Evolutionary conservation across 2,113 vertebrate genomes (phyloP), one percentile per base, ranked within the genome.

Genomic region (Vulpes lagopus): DNA sequence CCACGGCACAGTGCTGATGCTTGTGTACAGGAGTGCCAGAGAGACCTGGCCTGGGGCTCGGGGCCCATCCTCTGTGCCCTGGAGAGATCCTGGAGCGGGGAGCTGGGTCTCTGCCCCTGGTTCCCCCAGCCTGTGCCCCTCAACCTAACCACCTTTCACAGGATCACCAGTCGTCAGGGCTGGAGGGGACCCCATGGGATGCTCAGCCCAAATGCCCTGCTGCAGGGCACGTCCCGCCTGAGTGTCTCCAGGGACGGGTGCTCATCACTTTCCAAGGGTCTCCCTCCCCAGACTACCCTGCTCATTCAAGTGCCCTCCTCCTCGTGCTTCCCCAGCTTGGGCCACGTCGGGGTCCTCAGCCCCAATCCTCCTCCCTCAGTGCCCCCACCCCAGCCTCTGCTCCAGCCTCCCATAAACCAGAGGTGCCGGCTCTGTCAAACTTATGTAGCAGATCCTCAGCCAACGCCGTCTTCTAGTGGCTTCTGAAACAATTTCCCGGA

Each of bases 401-500:
- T 3, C 9, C 0, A 19, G 5, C n/a, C 19, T 43, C 67, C 38
- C 10, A 1, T 0, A 62, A 27, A 15, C 20, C 3, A 1, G 55
- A 30, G 43, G 8, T 22, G 11, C 23, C 1, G 0, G 1, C 17
- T 9, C 14, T 11, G 62, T 23, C 12, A 8, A 15, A 2, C 30
- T 2, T 6, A 0, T 14, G 53, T 11, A 20, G 4, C 5, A 10
- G 67, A 43, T n/a, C 12, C 55, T 32, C 2, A 0, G 57, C 32
- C 64, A 27, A 60, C 0, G 0, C 20, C 23, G 22, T 79, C 17
- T n/a, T 27, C 82, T 2, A 5, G 74, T 0, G 4, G 14, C 22
- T 64, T 53, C 83, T 65, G 17, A 2, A 67, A 2, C 11, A 0
- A 7, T 19, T 11, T 27, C 78, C 3, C 0, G 0, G 7, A 11